Percentiles rank a stretch among this genome's conserved stretches.
These are phyloP conservation scores for Suillia variegata DNA, from an alignment of 2,888 invertebrate genomes.

Conservation along the genomic window DNA sequence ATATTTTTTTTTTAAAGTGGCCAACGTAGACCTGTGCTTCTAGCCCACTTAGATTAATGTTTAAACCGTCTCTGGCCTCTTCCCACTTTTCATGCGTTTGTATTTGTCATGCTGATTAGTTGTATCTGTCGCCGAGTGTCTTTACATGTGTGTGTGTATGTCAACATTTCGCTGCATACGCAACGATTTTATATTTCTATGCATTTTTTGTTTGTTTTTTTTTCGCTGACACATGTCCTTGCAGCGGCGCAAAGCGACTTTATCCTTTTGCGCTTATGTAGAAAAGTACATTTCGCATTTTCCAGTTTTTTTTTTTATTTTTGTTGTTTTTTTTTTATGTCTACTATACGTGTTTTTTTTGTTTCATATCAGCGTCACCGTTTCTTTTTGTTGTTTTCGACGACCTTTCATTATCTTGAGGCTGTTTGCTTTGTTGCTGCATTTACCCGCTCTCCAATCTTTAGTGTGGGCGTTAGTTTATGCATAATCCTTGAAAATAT, in stretches of 20 bases:
- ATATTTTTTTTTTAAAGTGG: too few species aligned
- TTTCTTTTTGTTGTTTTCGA: conserved; percentile 31
- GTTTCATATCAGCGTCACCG: too few species aligned
- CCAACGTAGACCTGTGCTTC: too few species aligned
- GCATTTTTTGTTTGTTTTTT: too few species aligned
- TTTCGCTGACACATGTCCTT: background rate
- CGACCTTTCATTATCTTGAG: conserved; percentile 50
- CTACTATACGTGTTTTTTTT: background rate
- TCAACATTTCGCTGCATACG: background rate
- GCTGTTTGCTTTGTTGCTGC: conserved; percentile 13
- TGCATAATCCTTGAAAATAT: background rate
- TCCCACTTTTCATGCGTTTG: background rate
- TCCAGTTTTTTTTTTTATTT: background rate
- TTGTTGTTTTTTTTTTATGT: background rate
- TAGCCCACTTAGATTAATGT: too few species aligned
- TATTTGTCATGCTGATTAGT: conserved; percentile 17
- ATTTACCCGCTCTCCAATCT: background rate
- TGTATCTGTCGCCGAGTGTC: conserved; percentile 2
- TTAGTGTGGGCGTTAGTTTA: conserved; percentile 12
- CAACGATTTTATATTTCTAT: background rate
- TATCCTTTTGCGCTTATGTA: conserved; percentile 9
- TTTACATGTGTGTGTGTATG: conserved; percentile 11
- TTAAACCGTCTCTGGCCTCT: background rate
- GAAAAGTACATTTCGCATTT: background rate
- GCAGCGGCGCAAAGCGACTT: background rate